Base-by-base conservation (phyloP, 2,113 vertebrate species). In the Sminthopsis crassicaudata region DNA sequence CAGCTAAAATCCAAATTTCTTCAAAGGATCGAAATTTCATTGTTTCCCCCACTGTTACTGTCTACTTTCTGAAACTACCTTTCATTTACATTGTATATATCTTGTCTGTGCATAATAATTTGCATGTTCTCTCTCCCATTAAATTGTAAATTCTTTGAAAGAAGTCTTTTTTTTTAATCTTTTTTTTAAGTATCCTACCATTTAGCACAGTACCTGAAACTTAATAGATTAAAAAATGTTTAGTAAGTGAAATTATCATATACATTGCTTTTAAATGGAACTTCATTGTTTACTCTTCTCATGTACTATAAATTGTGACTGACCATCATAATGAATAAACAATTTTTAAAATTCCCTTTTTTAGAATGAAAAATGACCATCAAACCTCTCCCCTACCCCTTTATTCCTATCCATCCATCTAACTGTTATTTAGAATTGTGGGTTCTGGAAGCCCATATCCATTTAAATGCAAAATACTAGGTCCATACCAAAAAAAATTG, bases 391-490 rank as follows among this genome's bases (percentile, higher is more conserved):
- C n/a, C 67, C n/a, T 84, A 76, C 19, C 67, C 14, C 16, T 19
- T 84, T 2, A 84, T n/a, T 36, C 36, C 60, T 30, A 76, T 23
- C n/a, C 6, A 84, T 84, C 60, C 36, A 2, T 19, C n/a, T n/a
- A 84, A 84, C 0, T 84, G 16, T 23, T 42, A 84, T 84, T 84
- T 42, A 42, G 67, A 84, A 42, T 84, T 42, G 7, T 84, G 67
- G n/a, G n/a, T 42, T 84, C 67, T 84, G n/a, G 19, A 76, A 84
- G 8, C 36, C 67, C 42, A 22, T 76, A 84, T n/a, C 51, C 3
- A 92, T 2, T 48, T 51, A 92, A 91, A 95, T 52, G 92, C 36
- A 92, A 36, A 93, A 92, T 95, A 92, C 4, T 12, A 76, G 54
- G 25, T 27, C 48, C 50, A 57, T 3, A 26, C 53, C 84, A 67